These are phyloP conservation scores for Hymenochirus boettgeri DNA, from an alignment of 2,113 vertebrate species.

Conservation along the genomic window DNA sequence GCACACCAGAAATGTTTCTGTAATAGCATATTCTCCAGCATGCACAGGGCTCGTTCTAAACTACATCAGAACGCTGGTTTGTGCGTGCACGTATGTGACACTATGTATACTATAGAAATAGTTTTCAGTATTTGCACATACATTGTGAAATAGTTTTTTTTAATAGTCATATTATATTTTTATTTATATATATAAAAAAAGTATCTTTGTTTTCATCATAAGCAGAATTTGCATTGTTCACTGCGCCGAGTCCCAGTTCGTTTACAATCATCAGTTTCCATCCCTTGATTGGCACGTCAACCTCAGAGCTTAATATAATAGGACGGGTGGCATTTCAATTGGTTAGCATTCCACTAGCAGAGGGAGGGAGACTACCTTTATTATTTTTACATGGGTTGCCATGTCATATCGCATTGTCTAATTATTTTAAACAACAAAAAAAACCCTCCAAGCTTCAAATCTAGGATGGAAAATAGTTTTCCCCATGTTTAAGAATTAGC, in stretches of 20 bases:
- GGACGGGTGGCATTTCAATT: slow-evolving; percentile 23
- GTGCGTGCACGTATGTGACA: slow-evolving; percentile 1
- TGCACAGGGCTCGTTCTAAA: background rate
- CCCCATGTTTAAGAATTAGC: too few species aligned
- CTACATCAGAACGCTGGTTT: slow-evolving; percentile 1
- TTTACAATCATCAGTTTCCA: background rate
- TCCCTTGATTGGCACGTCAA: slow-evolving; percentile 5
- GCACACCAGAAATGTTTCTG: too few species aligned
- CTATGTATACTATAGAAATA: slow-evolving; percentile 34
- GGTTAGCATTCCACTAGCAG: slow-evolving; percentile 8
- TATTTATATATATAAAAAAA: slow-evolving; percentile 16
- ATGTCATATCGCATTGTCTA: slow-evolving; percentile 1
- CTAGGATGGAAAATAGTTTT: too few species aligned
- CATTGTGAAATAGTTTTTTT: slow-evolving; percentile 36
- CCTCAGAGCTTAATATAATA: slow-evolving; percentile 20
- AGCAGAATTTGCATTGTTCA: slow-evolving; percentile 30
- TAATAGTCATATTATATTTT: slow-evolving; percentile 28
- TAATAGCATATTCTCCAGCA: background rate
- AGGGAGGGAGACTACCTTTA: slow-evolving; percentile 2
- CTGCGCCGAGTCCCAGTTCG: slow-evolving; percentile 25
- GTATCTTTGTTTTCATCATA: slow-evolving; percentile 19
- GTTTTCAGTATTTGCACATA: slow-evolving; percentile 38
- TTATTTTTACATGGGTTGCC: slow-evolving; percentile 11
- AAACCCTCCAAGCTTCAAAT: background rate
- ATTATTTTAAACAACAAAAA: background rate